Base-by-base conservation (phyloP, 2,888 invertebrate genomes). In the Syritta pipiens region DNA sequence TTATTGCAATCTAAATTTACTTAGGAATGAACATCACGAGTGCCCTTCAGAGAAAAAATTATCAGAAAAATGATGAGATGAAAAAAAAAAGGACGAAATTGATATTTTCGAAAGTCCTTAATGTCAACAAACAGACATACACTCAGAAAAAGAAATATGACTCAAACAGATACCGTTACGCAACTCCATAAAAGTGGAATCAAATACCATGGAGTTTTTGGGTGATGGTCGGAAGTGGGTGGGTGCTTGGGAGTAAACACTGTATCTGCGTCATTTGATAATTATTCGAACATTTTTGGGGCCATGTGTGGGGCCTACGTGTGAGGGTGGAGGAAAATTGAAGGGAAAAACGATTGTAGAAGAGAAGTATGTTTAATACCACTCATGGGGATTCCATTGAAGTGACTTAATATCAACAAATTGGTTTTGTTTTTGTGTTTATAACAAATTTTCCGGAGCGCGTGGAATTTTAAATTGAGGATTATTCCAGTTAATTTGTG, bases 401-500 rank as follows among this genome's bases (percentile, higher is more conserved):
- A 57, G 37, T 35, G 44, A 28, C 40, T 30, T 51, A 30, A 57
- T 48, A 28, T 49, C 49, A 59, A 59, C 68, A 42, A 59, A 68
- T 48, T 68, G 68, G 68, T 59, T 68, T 59, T 17, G 32, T 48
- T 68, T 42, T 7, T 24, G 49, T 68, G 49, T 49, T 48, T 35
- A 42, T 59, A 22, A 30, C 37, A 37, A 32, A 48, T 37, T 48
- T 26, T 9, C 26, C 9, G 48, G 26, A 46, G 67, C 57, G 57
- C 57, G 48, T 68, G 48, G 30, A 30, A 42, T 49, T 59, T 59
- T 40, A 42, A 59, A 59, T 68, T 49, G 42, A 46, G 49, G 68
- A 68, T 49, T 68, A 68, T 59, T 68, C 48, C 57, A 68, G 59
- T 68, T 59, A 68, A 68, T 68, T 68, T 68, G 57, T 51, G n/a